Evolutionary conservation across 2,888 invertebrate genomes (phyloP).

Genomic region (Eupeodes latifasciatus): DNA sequence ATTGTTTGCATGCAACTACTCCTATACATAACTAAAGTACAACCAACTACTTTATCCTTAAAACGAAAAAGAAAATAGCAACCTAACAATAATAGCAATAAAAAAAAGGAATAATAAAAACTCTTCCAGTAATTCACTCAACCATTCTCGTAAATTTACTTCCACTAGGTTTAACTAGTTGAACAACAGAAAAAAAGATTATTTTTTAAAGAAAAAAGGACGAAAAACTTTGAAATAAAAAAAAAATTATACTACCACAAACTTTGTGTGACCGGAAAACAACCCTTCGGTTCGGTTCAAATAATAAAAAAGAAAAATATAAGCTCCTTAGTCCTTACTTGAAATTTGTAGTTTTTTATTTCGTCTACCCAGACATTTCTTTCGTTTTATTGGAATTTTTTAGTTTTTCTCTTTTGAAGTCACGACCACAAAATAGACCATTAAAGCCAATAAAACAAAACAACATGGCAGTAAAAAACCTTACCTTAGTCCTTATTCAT

Average conservation of each 20-base stretch:
- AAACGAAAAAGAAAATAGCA: constrained; percentile 15
- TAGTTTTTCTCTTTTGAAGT: constrained; percentile 18
- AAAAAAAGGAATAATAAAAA: background rate
- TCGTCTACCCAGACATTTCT: constrained; percentile 31
- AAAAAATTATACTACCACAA: constrained; percentile 12
- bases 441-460: constrained; percentile 43
- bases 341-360: constrained; percentile 46
- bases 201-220: constrained; percentile 12
- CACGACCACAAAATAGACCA: constrained; percentile 54
- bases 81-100: background rate
- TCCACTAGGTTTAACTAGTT: constrained; percentile 40
- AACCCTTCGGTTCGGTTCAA: constrained; percentile 29
- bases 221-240: constrained; percentile 15
- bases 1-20: constrained; percentile 53
- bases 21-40: background rate
- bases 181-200: constrained; percentile 41
- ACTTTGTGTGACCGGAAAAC: constrained; percentile 44
- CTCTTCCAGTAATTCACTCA: constrained; percentile 38
- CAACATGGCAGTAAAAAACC: background rate
- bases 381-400: background rate
- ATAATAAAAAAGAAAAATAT: constrained; percentile 27
- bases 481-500: background rate
- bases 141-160: constrained; percentile 59
- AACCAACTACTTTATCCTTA: background rate
- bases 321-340: constrained; percentile 42